phyloP scores from a whole-genome alignment of 2,797 vertebrate genomes.

The Falco concolor region DNA sequence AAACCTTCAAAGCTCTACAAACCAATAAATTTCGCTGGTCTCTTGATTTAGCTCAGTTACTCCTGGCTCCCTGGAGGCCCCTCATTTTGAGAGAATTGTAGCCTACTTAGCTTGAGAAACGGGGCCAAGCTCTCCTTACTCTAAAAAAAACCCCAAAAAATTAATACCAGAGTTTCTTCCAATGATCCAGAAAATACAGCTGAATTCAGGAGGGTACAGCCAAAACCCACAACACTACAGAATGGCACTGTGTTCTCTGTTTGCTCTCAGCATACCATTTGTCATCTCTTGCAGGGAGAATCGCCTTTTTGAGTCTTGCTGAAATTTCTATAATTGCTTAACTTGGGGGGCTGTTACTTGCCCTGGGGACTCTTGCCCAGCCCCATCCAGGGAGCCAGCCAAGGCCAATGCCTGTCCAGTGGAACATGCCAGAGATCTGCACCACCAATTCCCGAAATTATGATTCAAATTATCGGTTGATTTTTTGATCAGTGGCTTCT shows the following conservation, averaged over 20 bases:
- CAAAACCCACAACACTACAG: not conserved
- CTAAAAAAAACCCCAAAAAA: not conserved
- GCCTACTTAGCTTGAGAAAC: conserved; percentile 7
- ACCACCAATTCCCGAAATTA: not conserved
- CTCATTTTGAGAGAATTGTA: not conserved
- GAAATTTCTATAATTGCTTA: fast-evolving
- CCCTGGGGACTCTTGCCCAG: fast-evolving
- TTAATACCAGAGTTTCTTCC: not conserved
- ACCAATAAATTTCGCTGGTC: not conserved
- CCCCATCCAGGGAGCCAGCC: not conserved
- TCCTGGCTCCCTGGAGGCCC: not conserved
- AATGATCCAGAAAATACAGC: not conserved
- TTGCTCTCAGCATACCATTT: not conserved
- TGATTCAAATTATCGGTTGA: fast-evolving
- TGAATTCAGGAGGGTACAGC: not conserved
- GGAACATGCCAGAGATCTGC: fast-evolving
- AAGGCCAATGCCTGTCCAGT: fast-evolving
- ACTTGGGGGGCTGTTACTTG: not conserved
- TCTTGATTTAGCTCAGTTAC: not conserved
- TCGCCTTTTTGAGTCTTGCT: fast-evolving
- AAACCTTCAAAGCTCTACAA: not conserved
- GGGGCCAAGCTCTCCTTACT: not conserved
- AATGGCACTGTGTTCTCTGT: too few species aligned
- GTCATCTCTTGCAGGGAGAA: not conserved
- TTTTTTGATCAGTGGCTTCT: not conserved